Conservation (phyloP, 2,113 vertebrate species). For the Spermophilus dauricus region DNA sequence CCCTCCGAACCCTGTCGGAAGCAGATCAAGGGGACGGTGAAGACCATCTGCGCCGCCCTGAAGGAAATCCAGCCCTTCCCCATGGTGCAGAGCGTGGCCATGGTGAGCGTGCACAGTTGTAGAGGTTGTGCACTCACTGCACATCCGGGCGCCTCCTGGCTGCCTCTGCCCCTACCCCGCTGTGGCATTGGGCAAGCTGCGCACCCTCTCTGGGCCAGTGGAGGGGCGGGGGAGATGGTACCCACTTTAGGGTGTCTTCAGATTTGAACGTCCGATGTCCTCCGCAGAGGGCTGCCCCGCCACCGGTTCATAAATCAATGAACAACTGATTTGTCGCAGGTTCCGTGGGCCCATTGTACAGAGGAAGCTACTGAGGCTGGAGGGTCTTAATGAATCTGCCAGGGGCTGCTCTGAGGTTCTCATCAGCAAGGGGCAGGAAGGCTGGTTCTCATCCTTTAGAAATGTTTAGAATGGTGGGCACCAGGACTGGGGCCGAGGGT, state of each 20-base stretch:
- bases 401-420: not conserved
- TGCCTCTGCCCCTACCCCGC: no score
- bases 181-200: no score
- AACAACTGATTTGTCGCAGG: no score
- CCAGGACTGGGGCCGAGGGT: not conserved
- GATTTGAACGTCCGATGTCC: no score
- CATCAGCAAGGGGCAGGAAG: not conserved
- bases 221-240: no score
- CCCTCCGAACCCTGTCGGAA: not conserved
- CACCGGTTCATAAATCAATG: no score
- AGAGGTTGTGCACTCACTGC: no score
- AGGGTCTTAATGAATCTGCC: not conserved
- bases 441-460: not conserved
- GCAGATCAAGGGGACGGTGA: rapidly evolving
- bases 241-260: no score
- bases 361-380: not conserved
- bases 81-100: not conserved
- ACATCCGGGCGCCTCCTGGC: no score
- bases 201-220: no score
- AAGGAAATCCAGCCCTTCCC: rapidly evolving
- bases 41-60: not conserved
- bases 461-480: not conserved
- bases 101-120: conserved; percentile 61
- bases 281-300: no score
- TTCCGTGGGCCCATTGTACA: no score